Conservation (phyloP, 2,113 vertebrate species). For the Equus quagga region DNA sequence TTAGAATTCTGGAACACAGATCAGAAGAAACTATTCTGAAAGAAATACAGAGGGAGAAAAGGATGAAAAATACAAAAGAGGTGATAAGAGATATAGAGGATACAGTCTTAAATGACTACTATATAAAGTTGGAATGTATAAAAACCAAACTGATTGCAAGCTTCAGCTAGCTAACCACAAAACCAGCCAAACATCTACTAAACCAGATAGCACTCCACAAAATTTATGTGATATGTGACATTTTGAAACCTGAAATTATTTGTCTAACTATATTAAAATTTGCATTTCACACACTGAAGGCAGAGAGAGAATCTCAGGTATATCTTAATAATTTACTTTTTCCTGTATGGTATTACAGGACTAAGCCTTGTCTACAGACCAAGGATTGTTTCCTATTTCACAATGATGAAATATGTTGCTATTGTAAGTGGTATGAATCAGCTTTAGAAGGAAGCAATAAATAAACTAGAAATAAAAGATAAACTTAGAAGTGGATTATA, state of each 20-base stretch:
- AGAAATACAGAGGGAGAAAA: background rate
- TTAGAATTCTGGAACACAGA: background rate
- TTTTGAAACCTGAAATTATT: background rate
- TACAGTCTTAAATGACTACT: background rate
- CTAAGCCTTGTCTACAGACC: background rate
- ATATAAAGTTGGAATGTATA: background rate
- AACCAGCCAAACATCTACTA: background rate
- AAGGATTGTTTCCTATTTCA: background rate
- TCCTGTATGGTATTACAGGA: background rate
- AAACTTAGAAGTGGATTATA: background rate
- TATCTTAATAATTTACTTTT: background rate
- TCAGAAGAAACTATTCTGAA: background rate
- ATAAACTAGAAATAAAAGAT: slow-evolving; percentile 16
- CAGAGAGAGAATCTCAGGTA: background rate
- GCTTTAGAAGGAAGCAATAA: background rate
- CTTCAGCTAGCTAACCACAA: background rate
- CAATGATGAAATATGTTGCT: background rate
- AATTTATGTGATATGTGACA: background rate
- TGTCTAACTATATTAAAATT: background rate
- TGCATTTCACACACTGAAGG: background rate
- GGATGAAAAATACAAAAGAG: background rate
- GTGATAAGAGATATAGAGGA: background rate
- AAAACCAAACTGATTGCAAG: background rate
- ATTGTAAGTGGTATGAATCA: background rate
- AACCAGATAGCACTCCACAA: background rate